Evolutionary conservation across 1,140 invertebrate species (phyloP).

Genomic region (Pachypsylla venusta): DNA sequence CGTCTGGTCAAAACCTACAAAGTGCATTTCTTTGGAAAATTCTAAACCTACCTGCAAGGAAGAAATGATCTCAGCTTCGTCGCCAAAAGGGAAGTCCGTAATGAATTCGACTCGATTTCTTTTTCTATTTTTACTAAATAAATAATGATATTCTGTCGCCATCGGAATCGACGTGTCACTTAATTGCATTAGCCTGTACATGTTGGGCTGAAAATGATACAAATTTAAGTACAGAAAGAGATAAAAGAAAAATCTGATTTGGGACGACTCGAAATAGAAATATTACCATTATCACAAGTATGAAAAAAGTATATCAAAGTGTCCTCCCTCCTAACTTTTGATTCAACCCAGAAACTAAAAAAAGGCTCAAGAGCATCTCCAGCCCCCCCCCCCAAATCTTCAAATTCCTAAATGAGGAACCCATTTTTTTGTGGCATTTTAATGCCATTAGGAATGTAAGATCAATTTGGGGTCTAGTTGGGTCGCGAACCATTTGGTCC

Average conservation of each 20-base stretch:
- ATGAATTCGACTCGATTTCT: conserved; percentile 78
- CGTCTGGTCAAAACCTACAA: too few relatives aligned
- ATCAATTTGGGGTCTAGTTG: too few relatives aligned
- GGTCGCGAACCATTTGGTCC: too few relatives aligned
- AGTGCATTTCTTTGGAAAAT: too few relatives aligned
- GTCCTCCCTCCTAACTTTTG: too few relatives aligned
- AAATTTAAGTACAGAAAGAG: not conserved
- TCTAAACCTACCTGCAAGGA: conserved; percentile 48
- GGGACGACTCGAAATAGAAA: not conserved
- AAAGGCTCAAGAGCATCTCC: too few relatives aligned
- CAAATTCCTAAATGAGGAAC: too few relatives aligned
- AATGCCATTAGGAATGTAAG: too few relatives aligned
- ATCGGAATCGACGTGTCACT: conserved; percentile 62
- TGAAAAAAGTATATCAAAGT: not conserved
- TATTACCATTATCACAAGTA: not conserved
- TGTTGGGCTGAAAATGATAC: conserved; percentile 51
- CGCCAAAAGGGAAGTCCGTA: conserved; percentile 68
- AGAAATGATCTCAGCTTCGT: conserved; percentile 79
- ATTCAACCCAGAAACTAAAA: too few relatives aligned
- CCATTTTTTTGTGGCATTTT: too few relatives aligned
- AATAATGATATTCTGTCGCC: conserved; percentile 57
- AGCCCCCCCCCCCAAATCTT: too few relatives aligned
- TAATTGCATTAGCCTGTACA: conserved; percentile 77
- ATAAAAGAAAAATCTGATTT: conserved; percentile 5
- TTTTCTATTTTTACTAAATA: conserved; percentile 55